These are phyloP conservation scores for Alca torda DNA, from an alignment of 2,797 vertebrate species.

Conservation along the genomic window DNA sequence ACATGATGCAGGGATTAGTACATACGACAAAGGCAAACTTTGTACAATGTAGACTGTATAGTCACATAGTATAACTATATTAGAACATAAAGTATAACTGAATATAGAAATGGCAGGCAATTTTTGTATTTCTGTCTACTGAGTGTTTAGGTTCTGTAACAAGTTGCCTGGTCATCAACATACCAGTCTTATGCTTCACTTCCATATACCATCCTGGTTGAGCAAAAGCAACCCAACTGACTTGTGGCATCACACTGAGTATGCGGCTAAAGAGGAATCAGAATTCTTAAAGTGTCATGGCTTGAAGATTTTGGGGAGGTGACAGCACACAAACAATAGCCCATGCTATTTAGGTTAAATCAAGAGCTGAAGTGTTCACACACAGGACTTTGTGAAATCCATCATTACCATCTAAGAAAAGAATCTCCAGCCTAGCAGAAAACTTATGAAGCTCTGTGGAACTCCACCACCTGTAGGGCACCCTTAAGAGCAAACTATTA, in stretches of 20 bases:
- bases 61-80: not conserved
- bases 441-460: not conserved
- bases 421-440: not conserved
- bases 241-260: not conserved
- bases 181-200: not conserved
- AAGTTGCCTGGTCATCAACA: not conserved
- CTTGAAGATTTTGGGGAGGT: not conserved
- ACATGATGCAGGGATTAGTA: fast-evolving
- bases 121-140: not conserved
- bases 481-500: not conserved
- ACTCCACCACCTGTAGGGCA: not conserved
- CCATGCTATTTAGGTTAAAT: not conserved
- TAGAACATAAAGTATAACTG: not conserved
- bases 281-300: not conserved
- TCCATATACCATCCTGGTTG: not conserved
- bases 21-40: not conserved
- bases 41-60: not conserved
- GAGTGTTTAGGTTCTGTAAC: not conserved
- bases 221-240: not conserved
- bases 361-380: not conserved
- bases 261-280: not conserved
- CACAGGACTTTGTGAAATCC: not conserved
- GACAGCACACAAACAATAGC: not conserved
- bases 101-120: not conserved
- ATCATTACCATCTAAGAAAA: not conserved